Evolutionary conservation across 1,140 invertebrate genomes (phyloP).

Genomic region (Drosophila equinoxialis): DNA sequence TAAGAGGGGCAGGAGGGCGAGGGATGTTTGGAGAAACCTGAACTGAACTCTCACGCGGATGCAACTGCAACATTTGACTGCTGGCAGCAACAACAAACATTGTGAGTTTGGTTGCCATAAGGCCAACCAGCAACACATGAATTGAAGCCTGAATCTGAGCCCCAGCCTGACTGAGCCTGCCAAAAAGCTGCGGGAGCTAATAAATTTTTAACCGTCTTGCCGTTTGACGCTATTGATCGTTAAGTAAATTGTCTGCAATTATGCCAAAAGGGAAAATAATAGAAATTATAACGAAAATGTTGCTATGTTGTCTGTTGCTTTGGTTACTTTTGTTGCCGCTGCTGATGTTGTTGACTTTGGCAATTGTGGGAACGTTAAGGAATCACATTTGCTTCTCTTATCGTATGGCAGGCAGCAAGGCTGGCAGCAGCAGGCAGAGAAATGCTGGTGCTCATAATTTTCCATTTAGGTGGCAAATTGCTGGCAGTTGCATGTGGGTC

Average conservation of each 20-base stretch:
- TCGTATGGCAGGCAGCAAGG: constrained; percentile 22
- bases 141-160: constrained; percentile 27
- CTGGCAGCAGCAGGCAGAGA: constrained; percentile 10
- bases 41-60: constrained; percentile 66
- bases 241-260: constrained; percentile 82
- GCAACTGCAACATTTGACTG: constrained; percentile 39
- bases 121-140: constrained; percentile 42
- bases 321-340: constrained; percentile 54
- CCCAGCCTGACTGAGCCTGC: constrained; percentile 25
- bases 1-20: too few species aligned
- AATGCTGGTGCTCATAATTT: constrained; percentile 81
- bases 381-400: constrained; percentile 65
- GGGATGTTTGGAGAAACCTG: constrained; percentile 35
- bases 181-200: constrained; percentile 74
- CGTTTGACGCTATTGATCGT: constrained; percentile 77
- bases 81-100: constrained; percentile 29
- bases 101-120: constrained; percentile 45
- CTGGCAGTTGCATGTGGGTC: constrained; percentile 78
- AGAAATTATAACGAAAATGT: constrained; percentile 80
- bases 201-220: constrained; percentile 73
- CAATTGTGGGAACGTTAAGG: constrained; percentile 63
- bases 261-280: constrained; percentile 82
- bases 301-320: constrained; percentile 52
- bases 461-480: constrained; percentile 74
- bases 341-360: constrained; percentile 54